These are phyloP conservation scores for Chionis minor DNA, from an alignment of 2,113 vertebrate species.

Conservation along the genomic window DNA sequence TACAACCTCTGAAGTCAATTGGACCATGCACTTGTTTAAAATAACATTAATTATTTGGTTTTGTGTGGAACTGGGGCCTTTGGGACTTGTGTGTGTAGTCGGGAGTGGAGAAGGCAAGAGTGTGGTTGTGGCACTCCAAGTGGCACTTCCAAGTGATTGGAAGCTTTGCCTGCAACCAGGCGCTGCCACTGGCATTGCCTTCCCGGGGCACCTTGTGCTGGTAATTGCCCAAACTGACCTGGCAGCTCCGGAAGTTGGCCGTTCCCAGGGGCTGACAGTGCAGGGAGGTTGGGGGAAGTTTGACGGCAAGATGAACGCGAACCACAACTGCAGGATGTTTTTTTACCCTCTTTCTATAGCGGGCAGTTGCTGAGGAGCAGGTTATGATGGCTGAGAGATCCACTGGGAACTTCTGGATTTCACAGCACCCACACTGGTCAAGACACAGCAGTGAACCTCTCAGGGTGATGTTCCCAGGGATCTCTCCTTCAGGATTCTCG, in stretches of 20 bases:
- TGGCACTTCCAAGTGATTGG: neutral
- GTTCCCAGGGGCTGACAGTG: neutral
- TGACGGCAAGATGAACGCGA: neutral
- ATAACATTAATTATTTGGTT: neutral
- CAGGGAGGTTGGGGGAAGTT: neutral
- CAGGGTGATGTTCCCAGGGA: neutral
- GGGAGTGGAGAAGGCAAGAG: neutral
- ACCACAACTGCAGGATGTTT: neutral
- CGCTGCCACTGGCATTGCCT: neutral
- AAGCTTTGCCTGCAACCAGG: neutral
- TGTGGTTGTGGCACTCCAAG: neutral
- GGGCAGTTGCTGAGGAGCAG: neutral
- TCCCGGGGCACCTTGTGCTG: fast-evolving
- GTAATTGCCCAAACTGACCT: neutral
- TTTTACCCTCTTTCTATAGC: fast-evolving
- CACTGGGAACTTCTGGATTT: neutral
- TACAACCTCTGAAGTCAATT: neutral
- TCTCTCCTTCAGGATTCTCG: neutral
- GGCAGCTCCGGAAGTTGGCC: neutral
- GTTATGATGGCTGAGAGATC: neutral
- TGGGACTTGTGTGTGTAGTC: neutral
- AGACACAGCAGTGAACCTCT: neutral
- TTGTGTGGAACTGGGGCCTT: neutral
- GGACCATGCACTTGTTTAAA: neutral
- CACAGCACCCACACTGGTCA: neutral